Conservation (phyloP, 1,140 invertebrate species). For the Triops longicaudatus region DNA sequence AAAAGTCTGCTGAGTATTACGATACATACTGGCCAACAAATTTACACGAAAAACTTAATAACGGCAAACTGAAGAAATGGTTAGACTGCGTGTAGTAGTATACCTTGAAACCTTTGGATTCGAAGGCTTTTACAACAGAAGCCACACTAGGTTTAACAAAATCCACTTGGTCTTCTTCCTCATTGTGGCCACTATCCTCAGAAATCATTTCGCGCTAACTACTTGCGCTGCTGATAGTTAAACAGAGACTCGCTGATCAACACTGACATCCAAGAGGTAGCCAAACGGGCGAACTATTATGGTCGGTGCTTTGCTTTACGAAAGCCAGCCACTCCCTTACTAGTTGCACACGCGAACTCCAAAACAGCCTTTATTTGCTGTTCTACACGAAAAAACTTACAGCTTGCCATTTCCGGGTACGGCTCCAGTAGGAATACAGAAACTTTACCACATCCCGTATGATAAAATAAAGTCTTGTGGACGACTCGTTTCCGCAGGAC, state of each 20-base stretch:
- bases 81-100: not conserved
- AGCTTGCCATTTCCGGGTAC: not conserved
- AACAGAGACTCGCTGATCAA: not conserved
- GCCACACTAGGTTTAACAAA: not conserved
- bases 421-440: not conserved
- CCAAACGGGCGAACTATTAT: not conserved
- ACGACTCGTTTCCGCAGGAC: not conserved
- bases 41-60: too few relatives aligned
- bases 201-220: not conserved
- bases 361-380: too few relatives aligned
- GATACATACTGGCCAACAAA: too few relatives aligned
- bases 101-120: not conserved
- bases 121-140: not conserved
- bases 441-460: conserved; percentile 3
- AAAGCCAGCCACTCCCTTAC: conserved; percentile 3
- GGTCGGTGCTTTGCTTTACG: not conserved
- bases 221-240: not conserved
- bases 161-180: not conserved
- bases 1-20: too few relatives aligned
- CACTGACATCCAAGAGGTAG: not conserved
- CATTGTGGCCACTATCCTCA: not conserved
- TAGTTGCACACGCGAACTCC: too few relatives aligned
- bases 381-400: not conserved
- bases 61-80: not conserved
- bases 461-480: not conserved